A percentile compares a stretch with the other conserved stretches of the same genome.
These are phyloP conservation scores for Gonioctena quinquepunctata DNA, from an alignment of 1,140 invertebrate genomes.

Conservation along the genomic window DNA sequence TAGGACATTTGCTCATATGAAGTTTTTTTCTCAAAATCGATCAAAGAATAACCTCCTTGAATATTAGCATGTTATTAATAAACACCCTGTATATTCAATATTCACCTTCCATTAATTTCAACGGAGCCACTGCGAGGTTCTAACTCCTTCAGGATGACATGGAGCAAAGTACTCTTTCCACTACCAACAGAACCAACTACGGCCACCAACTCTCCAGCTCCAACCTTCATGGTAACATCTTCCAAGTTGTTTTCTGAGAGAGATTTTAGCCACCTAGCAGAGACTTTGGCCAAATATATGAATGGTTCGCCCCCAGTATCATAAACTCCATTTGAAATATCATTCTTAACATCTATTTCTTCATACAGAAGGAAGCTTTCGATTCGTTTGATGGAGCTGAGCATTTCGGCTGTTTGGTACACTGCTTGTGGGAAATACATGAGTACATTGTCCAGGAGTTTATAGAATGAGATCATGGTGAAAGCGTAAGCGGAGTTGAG, in stretches of 20 bases:
- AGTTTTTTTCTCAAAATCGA: too few species aligned
- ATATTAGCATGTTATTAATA: too few species aligned
- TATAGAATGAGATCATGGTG: constrained; percentile 72
- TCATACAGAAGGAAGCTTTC: constrained; percentile 60
- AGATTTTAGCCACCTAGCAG: constrained; percentile 65
- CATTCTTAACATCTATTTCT: constrained; percentile 23
- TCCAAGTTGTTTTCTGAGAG: constrained; percentile 61
- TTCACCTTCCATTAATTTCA: constrained; percentile 60
- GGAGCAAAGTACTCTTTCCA: constrained; percentile 80
- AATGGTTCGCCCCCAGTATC: neutral
- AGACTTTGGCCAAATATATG: constrained; percentile 57
- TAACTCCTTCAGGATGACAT: constrained; percentile 79
- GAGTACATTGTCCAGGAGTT: constrained; percentile 71
- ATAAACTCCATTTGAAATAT: neutral
- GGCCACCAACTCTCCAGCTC: constrained; percentile 63
- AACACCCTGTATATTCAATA: too few species aligned
- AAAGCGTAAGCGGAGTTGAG: constrained; percentile 78
- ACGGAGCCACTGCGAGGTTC: constrained; percentile 57
- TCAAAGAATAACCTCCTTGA: too few species aligned
- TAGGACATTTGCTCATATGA: too few species aligned
- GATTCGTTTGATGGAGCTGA: constrained; percentile 69
- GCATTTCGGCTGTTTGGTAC: constrained; percentile 64
- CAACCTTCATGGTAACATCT: constrained; percentile 59
- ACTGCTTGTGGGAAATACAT: constrained; percentile 70
- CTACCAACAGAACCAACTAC: constrained; percentile 74